phyloP scores from a whole-genome alignment of 2,113 vertebrate genomes.

The Saccopteryx bilineata region DNA sequence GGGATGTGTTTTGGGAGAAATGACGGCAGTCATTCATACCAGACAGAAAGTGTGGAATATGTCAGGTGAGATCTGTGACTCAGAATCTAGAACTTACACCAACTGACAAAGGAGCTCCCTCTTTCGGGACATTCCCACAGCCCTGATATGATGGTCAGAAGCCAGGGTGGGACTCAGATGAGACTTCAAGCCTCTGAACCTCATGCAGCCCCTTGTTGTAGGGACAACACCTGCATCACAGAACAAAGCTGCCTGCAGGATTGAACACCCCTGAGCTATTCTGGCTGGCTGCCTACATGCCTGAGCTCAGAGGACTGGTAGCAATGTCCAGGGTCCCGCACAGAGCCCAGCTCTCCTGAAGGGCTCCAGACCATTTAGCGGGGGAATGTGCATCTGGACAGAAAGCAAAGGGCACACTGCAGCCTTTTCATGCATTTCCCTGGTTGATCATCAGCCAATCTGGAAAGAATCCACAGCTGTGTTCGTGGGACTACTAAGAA shows the following conservation, averaged over 20 bases:
- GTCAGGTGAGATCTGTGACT: neutral
- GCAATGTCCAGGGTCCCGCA: neutral
- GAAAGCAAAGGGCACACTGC: neutral
- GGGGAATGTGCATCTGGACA: neutral
- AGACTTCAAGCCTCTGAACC: fast-evolving
- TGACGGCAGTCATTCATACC: neutral
- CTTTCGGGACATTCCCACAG: too few species aligned
- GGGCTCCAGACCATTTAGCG: too few species aligned
- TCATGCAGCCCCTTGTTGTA: fast-evolving
- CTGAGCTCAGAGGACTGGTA: fast-evolving
- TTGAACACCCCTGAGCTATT: fast-evolving
- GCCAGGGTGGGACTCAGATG: fast-evolving
- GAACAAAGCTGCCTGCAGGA: fast-evolving
- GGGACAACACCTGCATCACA: fast-evolving
- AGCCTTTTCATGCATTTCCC: neutral
- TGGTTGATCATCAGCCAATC: neutral
- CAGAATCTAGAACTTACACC: neutral
- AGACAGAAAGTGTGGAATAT: too few species aligned
- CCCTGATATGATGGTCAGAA: fast-evolving
- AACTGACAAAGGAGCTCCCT: neutral
- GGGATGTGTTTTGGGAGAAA: fast-evolving
- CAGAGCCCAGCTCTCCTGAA: neutral
- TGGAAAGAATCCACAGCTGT: neutral
- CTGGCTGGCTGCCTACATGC: fast-evolving
- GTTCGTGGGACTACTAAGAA: neutral